Base-by-base conservation (phyloP, 2,113 vertebrate species). In the Vombatus ursinus region DNA sequence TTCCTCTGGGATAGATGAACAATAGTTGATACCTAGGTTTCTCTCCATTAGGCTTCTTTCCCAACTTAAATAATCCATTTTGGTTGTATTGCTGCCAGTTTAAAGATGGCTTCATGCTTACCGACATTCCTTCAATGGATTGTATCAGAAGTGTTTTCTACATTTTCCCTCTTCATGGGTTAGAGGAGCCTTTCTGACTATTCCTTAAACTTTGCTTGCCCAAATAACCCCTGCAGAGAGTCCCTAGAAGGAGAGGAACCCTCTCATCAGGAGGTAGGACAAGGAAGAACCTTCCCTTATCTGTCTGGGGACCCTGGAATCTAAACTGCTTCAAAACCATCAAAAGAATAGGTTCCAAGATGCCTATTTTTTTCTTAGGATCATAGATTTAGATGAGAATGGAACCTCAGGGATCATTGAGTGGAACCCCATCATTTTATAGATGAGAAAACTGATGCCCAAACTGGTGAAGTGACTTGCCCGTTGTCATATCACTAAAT, bases 1-100 rank as follows among this genome's bases (percentile, higher is more conserved):
- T 95, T 97, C 96, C 91, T 84, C 44, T 93, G 47, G 84, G 50
- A 89, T 92, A 10, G 84, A 50, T 50, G 93, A 90, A 90, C 4
- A 19, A 9, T 92, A 93, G 16, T 37, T 57, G 51, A 44, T 57
- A 96, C 84, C n/a, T 48, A 84, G 3, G 31, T 26, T 96, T 31
- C n/a, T 92, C 92, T 84, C 25, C 95, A 52, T 52, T 9, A 19
- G 12, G 19, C 90, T 95, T 3, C 84, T 47, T 90, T 92, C 22
- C 47, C n/a, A 52, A 19, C 47, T 52, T 26, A 25, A 90, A 77
- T 77, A 37, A 84, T 44, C n/a, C 19, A 84, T 84, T 84, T 84
- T 22, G 77, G 23, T 7, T 44, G 54, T 54, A 94, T 44, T 50
- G 37, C n/a, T 52, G 44, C 52, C 94, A 95, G 31, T 48, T 91